Percentiles rank a stretch among this genome's conserved stretches.
Evolutionary conservation across 2,888 invertebrate genomes (phyloP).

Genomic region (Ariolimax columbianus): DNA sequence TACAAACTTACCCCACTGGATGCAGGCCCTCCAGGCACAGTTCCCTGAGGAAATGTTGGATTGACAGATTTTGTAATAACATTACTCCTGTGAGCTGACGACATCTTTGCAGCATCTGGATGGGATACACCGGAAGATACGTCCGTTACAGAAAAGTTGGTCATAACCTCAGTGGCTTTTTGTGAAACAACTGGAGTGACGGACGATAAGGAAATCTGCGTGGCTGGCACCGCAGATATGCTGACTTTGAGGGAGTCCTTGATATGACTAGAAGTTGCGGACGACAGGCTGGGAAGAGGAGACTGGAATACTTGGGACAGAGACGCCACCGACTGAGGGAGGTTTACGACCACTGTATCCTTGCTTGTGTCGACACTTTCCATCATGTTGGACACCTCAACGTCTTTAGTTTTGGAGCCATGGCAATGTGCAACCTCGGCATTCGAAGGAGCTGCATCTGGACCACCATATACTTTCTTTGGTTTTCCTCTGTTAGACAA

Average conservation of each 20-base stretch:
- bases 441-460: not conserved
- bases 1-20: not conserved
- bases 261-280: not conserved
- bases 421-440: not conserved
- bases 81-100: not conserved
- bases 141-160: not conserved
- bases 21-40: not conserved
- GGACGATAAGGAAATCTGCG: not conserved
- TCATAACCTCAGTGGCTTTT: not conserved
- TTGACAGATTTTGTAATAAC: not conserved
- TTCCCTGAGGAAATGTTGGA: not conserved
- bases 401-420: conserved; percentile 40
- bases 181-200: not conserved
- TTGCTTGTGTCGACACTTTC: not conserved
- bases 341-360: conserved; percentile 36
- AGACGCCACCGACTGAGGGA: conserved; percentile 18
- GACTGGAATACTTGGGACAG: not conserved
- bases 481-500: conserved; percentile 25
- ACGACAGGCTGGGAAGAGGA: not conserved
- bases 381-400: conserved; percentile 40
- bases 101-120: conserved; percentile 10
- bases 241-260: not conserved
- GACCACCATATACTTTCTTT: not conserved
- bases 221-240: not conserved
- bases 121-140: not conserved